Percentiles rank a stretch among this genome's conserved stretches.
These are phyloP conservation scores for Trilocha varians DNA, from an alignment of 2,888 invertebrate genomes.

Conservation along the genomic window DNA sequence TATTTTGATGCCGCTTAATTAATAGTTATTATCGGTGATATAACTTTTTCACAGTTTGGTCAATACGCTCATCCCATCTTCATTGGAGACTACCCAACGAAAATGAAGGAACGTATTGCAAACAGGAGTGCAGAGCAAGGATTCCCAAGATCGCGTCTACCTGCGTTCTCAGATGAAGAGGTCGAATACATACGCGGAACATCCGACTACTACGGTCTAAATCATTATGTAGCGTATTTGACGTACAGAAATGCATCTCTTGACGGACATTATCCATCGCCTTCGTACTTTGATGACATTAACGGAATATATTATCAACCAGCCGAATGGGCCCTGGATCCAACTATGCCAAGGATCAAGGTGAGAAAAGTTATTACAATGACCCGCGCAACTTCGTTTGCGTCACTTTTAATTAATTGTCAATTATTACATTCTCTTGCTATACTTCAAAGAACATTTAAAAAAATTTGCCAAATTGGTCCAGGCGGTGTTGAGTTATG, in stretches of 20 bases:
- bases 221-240: conserved; percentile 16
- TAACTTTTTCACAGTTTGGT: conserved; percentile 7
- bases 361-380: too few species aligned
- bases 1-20: not conserved
- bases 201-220: conserved; percentile 19
- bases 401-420: too few species aligned
- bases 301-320: conserved; percentile 12
- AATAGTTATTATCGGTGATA: too few species aligned
- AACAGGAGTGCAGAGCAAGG: conserved; percentile 18
- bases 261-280: conserved; percentile 10
- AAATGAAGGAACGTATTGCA: conserved; percentile 15
- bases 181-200: conserved; percentile 17
- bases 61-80: conserved; percentile 20
- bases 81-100: conserved; percentile 19
- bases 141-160: conserved; percentile 16
- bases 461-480: too few species aligned
- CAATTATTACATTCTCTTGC: too few species aligned
- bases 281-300: conserved; percentile 16
- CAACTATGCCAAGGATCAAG: too few species aligned
- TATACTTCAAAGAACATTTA: too few species aligned
- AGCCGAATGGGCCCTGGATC: conserved; percentile 19
- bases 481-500: too few species aligned
- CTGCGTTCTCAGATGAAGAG: conserved; percentile 17
- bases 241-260: conserved; percentile 20
- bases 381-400: too few species aligned